Conservation (phyloP, 1,140 invertebrate genomes). For the Drosophila leontia region DNA sequence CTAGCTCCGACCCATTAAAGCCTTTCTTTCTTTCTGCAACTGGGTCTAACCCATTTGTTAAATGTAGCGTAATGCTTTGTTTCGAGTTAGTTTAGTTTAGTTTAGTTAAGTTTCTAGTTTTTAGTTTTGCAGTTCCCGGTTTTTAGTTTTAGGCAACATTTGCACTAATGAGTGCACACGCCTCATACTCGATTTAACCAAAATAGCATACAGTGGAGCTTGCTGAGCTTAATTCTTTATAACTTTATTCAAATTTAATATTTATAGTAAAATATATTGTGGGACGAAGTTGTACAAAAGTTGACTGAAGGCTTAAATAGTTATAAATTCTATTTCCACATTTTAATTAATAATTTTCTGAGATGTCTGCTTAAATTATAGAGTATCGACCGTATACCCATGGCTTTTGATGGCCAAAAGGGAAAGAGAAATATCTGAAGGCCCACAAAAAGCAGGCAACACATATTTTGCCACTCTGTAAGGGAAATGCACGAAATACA, state of each 20-base stretch:
- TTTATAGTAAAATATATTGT: neutral
- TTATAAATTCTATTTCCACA: too few species aligned
- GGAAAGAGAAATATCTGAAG: constrained; percentile 18
- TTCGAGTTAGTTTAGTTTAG: constrained; percentile 67
- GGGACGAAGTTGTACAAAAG: too few species aligned
- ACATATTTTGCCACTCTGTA: constrained; percentile 34
- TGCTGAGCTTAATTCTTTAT: too few species aligned
- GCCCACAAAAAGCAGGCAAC: constrained; percentile 21
- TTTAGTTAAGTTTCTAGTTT: constrained; percentile 68
- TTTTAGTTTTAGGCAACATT: constrained; percentile 63
- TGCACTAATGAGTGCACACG: constrained; percentile 77
- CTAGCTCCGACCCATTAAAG: constrained; percentile 33
- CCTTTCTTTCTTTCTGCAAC: constrained; percentile 20
- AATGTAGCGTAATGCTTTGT: constrained; percentile 77
- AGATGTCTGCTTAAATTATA: neutral
- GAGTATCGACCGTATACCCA: neutral
- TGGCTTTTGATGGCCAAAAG: constrained; percentile 14
- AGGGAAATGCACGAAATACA: constrained; percentile 67
- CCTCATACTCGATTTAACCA: constrained; percentile 12
- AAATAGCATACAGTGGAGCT: constrained; percentile 1
- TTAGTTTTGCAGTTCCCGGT: constrained; percentile 45
- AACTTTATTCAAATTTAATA: neutral
- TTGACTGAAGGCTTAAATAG: neutral
- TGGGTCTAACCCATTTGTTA: constrained; percentile 72
- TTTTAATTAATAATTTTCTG: neutral